Conservation (phyloP, 2,888 invertebrate genomes). For the Schizotus pectinicornis region DNA sequence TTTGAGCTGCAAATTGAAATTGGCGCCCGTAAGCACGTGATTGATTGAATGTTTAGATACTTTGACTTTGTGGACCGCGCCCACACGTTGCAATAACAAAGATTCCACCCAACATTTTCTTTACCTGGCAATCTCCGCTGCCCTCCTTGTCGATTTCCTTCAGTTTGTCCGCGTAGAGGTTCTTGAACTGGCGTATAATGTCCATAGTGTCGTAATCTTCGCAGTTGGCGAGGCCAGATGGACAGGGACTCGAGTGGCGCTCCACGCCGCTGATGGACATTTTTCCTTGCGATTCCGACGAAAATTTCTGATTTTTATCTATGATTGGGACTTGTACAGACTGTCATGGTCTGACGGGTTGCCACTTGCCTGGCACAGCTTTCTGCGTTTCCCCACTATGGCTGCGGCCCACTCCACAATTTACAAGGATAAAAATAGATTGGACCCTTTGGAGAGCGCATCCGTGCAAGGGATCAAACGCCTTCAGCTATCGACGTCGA, state of each 20-base stretch:
- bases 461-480: neutral
- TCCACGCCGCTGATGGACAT: conserved; percentile 3
- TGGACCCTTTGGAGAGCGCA: neutral
- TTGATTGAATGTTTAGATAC: neutral
- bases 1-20: conserved; percentile 63
- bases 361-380: conserved; percentile 20
- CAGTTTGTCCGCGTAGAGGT: conserved; percentile 68
- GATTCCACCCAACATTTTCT: neutral
- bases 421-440: conserved; percentile 24
- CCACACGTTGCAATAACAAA: no score
- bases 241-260: conserved; percentile 1
- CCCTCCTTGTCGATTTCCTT: conserved; percentile 62
- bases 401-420: neutral
- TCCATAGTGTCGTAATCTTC: conserved; percentile 57
- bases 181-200: conserved; percentile 67
- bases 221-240: conserved; percentile 42
- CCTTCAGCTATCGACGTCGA: neutral
- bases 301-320: conserved; percentile 32
- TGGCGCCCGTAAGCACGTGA: no score
- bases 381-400: conserved; percentile 9
- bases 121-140: conserved; percentile 54
- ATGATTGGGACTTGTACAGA: conserved; percentile 21
- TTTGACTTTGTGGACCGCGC: no score
- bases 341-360: conserved; percentile 37
- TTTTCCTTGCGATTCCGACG: conserved; percentile 3